Conservation (phyloP, 2,888 invertebrate genomes). For the Trichopoda pennipes region DNA sequence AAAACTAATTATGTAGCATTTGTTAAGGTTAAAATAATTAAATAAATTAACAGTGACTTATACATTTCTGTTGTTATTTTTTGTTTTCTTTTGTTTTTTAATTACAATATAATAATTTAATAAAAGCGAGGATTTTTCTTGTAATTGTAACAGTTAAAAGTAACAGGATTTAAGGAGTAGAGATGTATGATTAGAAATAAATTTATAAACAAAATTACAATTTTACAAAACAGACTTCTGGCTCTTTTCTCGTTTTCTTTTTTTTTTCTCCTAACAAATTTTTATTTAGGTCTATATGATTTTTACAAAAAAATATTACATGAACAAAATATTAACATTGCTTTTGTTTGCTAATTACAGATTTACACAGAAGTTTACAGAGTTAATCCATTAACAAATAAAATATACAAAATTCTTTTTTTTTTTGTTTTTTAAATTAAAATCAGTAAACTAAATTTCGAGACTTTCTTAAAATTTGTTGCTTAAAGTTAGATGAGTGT, state of each 20-base stretch:
- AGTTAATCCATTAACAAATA: constrained; percentile 58
- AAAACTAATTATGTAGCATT: constrained; percentile 36
- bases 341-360: constrained; percentile 61
- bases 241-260: constrained; percentile 9
- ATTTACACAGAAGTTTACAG: constrained; percentile 63
- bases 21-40: constrained; percentile 43
- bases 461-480: constrained; percentile 27
- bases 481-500: constrained; percentile 53
- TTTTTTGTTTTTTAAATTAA: constrained; percentile 39
- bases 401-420: constrained; percentile 55
- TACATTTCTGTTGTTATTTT: constrained; percentile 36
- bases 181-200: constrained; percentile 46
- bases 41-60: constrained; percentile 66
- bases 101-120: constrained; percentile 45
- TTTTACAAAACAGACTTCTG: constrained; percentile 63
- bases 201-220: constrained; percentile 54
- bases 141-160: constrained; percentile 34
- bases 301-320: constrained; percentile 64
- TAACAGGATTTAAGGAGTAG: constrained; percentile 49
- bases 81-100: constrained; percentile 24
- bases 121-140: constrained; percentile 65
- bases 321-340: constrained; percentile 60
- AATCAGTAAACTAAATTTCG: constrained; percentile 37
- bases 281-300: constrained; percentile 43
- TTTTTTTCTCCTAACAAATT: constrained; percentile 41